Conservation (phyloP, 2,888 invertebrate genomes). For the Scelioninae gen. 2 region DNA sequence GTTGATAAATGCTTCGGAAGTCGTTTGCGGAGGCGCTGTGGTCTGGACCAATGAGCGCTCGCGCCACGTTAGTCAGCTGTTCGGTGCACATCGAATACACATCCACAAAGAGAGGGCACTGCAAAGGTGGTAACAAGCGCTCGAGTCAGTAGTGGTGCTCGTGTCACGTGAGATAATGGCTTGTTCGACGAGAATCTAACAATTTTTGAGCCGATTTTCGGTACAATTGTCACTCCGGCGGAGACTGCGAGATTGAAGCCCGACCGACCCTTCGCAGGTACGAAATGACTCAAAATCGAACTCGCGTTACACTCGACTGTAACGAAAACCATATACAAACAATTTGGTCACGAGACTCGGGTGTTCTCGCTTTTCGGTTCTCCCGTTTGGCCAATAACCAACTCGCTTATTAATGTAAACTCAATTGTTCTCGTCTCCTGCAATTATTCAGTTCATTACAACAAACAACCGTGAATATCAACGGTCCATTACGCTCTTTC, state of each 20-base stretch:
- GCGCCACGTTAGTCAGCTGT: constrained; percentile 39
- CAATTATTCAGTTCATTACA: too few relatives aligned
- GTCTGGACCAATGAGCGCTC: constrained; percentile 25
- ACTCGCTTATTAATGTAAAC: background rate
- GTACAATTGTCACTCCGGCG: constrained; percentile 3
- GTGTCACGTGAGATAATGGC: constrained; percentile 56
- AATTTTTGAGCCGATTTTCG: constrained; percentile 30
- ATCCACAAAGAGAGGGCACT: constrained; percentile 34
- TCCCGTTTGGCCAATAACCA: background rate
- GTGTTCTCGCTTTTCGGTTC: too few relatives aligned
- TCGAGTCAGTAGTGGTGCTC: constrained; percentile 23
- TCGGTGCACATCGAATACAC: constrained; percentile 14
- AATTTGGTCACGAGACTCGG: too few relatives aligned
- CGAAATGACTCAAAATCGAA: too few relatives aligned
- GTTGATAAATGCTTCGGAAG: too few relatives aligned
- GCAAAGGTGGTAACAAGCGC: constrained; percentile 41
- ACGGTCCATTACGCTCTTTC: too few relatives aligned
- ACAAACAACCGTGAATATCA: too few relatives aligned
- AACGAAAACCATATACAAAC: background rate
- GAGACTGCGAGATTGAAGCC: background rate
- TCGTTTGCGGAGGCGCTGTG: background rate
- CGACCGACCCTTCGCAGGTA: constrained; percentile 8
- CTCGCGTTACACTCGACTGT: background rate
- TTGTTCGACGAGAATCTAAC: constrained; percentile 40
- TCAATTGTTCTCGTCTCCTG: too few relatives aligned